These are phyloP conservation scores for Leucophenga montana DNA, from an alignment of 2,888 invertebrate genomes.

Conservation along the genomic window DNA sequence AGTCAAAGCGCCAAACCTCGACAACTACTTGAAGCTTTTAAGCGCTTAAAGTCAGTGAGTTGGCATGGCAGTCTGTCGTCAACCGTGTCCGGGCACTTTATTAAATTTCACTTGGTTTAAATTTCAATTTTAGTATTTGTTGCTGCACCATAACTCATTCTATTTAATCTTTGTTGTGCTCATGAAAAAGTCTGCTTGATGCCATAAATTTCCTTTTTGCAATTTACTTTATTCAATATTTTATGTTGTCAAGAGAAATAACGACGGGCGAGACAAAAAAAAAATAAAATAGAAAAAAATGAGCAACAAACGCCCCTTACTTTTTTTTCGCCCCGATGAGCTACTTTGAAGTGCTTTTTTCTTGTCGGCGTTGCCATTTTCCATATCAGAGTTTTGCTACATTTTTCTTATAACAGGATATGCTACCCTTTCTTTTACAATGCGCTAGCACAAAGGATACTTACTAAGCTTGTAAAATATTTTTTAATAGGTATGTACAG, in stretches of 20 bases:
- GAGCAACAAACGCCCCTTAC: conserved; percentile 6
- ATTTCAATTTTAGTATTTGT: neutral
- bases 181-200: conserved; percentile 14
- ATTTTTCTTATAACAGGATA: conserved; percentile 41
- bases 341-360: neutral
- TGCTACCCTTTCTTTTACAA: conserved; percentile 32
- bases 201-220: conserved; percentile 23
- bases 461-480: no score
- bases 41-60: no score
- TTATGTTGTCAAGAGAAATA: neutral
- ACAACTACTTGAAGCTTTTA: no score
- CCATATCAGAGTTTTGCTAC: no score
- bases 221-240: conserved; percentile 20
- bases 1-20: no score
- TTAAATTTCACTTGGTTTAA: no score
- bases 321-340: neutral
- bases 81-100: no score
- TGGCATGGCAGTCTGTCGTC: no score
- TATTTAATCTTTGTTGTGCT: conserved; percentile 10
- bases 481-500: no score
- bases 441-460: neutral
- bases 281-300: neutral
- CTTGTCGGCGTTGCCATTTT: no score
- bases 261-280: neutral
- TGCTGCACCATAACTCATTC: conserved; percentile 12